These are phyloP conservation scores for Epinotia demarniana DNA, from an alignment of 2,888 invertebrate species.

Conservation along the genomic window DNA sequence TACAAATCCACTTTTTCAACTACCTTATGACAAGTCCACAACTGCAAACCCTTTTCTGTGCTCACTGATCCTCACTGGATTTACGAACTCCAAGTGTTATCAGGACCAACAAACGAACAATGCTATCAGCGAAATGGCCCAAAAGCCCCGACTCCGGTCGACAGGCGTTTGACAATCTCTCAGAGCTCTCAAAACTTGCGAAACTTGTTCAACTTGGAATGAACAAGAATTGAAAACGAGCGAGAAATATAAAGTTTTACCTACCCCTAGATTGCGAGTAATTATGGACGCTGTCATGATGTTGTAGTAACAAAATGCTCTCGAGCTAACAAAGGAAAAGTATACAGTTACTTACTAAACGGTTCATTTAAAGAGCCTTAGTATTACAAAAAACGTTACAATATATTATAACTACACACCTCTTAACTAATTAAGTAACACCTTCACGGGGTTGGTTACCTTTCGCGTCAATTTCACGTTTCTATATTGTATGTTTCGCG, in stretches of 20 bases:
- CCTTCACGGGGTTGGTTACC: no score
- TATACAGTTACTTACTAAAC: no score
- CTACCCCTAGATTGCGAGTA: not conserved
- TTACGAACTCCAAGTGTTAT: not conserved
- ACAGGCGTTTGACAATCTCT: slow-evolving; percentile 36
- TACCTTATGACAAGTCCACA: no score
- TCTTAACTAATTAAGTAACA: no score
- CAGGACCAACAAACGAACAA: slow-evolving; percentile 25
- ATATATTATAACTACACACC: no score
- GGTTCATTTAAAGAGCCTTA: no score
- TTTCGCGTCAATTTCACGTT: no score
- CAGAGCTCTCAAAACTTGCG: slow-evolving; percentile 29
- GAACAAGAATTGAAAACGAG: slow-evolving; percentile 14
- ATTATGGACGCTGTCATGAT: not conserved
- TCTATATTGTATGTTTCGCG: no score
- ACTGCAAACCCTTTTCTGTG: not conserved
- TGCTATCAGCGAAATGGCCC: slow-evolving; percentile 21
- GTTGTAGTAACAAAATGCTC: not conserved
- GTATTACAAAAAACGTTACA: no score
- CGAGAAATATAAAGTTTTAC: slow-evolving; percentile 2
- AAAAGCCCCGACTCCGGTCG: slow-evolving; percentile 12
- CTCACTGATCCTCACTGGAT: not conserved
- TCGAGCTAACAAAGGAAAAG: not conserved
- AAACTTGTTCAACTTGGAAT: slow-evolving; percentile 32
- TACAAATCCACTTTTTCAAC: no score